These are phyloP conservation scores for Scaptomyza caliginosa DNA, from an alignment of 2,888 invertebrate species.

Conservation along the genomic window DNA sequence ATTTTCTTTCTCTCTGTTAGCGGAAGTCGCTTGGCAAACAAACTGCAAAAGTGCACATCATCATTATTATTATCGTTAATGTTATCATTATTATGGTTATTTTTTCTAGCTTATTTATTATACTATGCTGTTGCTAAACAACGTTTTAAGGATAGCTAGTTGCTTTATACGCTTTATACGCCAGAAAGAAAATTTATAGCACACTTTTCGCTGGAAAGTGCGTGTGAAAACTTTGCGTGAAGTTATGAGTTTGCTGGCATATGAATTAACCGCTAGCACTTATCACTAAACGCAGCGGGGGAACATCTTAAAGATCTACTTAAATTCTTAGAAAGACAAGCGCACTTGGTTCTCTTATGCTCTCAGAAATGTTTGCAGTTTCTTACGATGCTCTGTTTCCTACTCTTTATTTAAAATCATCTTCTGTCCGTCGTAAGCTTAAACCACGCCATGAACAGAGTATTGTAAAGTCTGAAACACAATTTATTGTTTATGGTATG, in stretches of 20 bases:
- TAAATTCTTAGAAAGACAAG: constrained; percentile 30
- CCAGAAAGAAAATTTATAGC: constrained; percentile 15
- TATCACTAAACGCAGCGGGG: constrained; percentile 49
- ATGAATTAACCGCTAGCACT: constrained; percentile 47
- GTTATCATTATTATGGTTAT: constrained; percentile 17
- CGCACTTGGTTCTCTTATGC: background rate
- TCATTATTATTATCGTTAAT: constrained; percentile 28
- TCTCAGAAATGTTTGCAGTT: constrained; percentile 14
- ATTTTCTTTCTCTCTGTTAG: constrained; percentile 1
- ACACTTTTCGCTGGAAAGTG: constrained; percentile 14
- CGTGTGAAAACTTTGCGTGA: background rate
- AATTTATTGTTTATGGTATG: constrained; percentile 36
- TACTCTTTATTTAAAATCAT: too few species aligned
- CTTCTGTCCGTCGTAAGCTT: background rate
- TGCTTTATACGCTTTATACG: constrained; percentile 8
- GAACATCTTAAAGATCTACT: constrained; percentile 18
- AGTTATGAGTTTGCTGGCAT: constrained; percentile 9
- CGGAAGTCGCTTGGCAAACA: constrained; percentile 35
- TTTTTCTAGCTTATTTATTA: constrained; percentile 13
- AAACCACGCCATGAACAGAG: background rate
- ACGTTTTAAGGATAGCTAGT: constrained; percentile 22
- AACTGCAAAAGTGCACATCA: constrained; percentile 53
- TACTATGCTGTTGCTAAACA: constrained; percentile 23
- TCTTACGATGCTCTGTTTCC: constrained; percentile 12
- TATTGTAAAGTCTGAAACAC: background rate